Evolutionary conservation across 2,888 invertebrate genomes (phyloP).

Genomic region (Artemia sinica): DNA sequence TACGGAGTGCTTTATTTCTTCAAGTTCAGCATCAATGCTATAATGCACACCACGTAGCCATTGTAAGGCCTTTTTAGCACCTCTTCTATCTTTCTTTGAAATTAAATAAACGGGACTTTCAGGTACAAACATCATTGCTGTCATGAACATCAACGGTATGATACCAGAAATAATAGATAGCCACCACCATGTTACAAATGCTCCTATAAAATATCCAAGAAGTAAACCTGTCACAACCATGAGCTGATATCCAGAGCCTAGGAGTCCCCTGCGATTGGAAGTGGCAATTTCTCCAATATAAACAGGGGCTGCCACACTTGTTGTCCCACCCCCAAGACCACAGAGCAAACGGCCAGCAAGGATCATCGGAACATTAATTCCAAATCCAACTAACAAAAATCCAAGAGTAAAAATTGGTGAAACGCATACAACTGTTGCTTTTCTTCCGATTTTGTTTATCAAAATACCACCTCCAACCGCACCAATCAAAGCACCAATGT

Average conservation of each 20-base stretch:
- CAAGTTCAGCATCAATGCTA: conserved; percentile 46
- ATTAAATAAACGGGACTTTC: conserved; percentile 59
- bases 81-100: conserved; percentile 38
- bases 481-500: conserved; percentile 38
- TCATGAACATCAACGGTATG: conserved; percentile 49
- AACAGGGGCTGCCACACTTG: conserved; percentile 63
- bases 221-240: conserved; percentile 68
- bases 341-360: conserved; percentile 43
- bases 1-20: conserved; percentile 40
- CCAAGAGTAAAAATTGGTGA: conserved; percentile 40
- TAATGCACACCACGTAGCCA: conserved; percentile 54
- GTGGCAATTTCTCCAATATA: conserved; percentile 70
- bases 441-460: conserved; percentile 39
- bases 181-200: conserved; percentile 41
- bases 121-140: conserved; percentile 62
- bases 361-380: conserved; percentile 33
- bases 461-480: conserved; percentile 36
- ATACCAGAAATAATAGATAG: conserved; percentile 48
- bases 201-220: conserved; percentile 52
- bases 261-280: conserved; percentile 57
- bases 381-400: conserved; percentile 41
- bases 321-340: conserved; percentile 58
- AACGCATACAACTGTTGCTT: conserved; percentile 37
- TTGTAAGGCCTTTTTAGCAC: conserved; percentile 49
- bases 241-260: conserved; percentile 74